Base-by-base conservation (phyloP, 2,888 invertebrate species). In the Carabus problematicus region DNA sequence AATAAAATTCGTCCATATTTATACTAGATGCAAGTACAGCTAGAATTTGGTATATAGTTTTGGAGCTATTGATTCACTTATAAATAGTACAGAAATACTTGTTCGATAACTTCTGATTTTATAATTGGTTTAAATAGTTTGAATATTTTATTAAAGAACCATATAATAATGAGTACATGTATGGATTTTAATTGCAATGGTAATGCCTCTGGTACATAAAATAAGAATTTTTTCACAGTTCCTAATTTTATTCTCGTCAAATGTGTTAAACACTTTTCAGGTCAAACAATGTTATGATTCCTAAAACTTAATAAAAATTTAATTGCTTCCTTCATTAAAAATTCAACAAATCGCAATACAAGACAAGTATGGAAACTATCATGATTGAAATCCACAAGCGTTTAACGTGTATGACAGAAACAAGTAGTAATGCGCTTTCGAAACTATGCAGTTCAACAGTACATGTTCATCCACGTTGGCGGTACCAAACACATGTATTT, bases 191-290 rank as follows among this genome's bases (percentile, higher is more conserved):
- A 84, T 70, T 88, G 84, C 1, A 89, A 85, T 0, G 91, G 90
- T 78, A 89, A 79, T 12, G 86, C 90, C 74, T 91, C 90, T 78
- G 91, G 90, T 1, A 90, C 79, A 78, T 88, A 91, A 70, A 85
- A 84, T 81, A 90, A 88, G 79, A 90, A 89, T 76, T 87, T 86
- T 49, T 86, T 85, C 0, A 91, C 78, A 0, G 86, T 71, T 3
- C 74, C 71, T 0, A 76, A 1, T 54, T 71, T 73, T 1, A 77
- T 54, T 58, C 74, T 72, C 0, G 78, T 78, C 40, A 79, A 63
- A 72, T 79, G 78, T 73, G 75, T 73, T 14, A 78, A 52, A 76
- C 62, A 12, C 69, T 62, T 56, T 82, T 80, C 87, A 90, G 89
- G 77, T 91, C 90, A 72, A 91, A 88, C 0, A 91, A 82, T 75